Percentiles rank a stretch among this genome's conserved stretches.
These are phyloP conservation scores for Lateolabrax maculatus DNA, from an alignment of 2,797 vertebrate genomes.

Conservation along the genomic window DNA sequence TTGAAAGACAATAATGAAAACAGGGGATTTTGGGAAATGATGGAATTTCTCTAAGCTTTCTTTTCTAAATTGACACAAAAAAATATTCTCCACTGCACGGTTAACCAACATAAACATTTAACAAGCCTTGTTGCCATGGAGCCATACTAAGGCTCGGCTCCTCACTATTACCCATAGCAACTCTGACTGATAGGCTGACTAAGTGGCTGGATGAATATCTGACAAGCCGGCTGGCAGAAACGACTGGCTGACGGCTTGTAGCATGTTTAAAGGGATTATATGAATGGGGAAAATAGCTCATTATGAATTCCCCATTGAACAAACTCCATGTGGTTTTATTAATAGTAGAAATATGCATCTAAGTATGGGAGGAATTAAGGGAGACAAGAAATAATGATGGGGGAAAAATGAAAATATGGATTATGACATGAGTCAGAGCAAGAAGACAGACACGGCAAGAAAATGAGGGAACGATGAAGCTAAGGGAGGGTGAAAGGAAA, in stretches of 20 bases:
- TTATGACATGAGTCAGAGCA: constrained; percentile 31
- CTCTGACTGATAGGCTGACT: constrained; percentile 67
- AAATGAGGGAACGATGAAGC: background rate
- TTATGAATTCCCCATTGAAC: constrained; percentile 56
- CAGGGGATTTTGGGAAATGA: constrained; percentile 10
- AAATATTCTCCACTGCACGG: constrained; percentile 29
- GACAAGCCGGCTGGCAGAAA: constrained; percentile 56
- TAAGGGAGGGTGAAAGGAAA: background rate
- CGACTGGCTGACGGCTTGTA: constrained; percentile 47
- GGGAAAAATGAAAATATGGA: constrained; percentile 32
- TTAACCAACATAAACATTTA: constrained; percentile 69
- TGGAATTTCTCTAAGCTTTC: constrained; percentile 10
- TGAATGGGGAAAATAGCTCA: constrained; percentile 58
- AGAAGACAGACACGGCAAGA: background rate
- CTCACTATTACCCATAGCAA: constrained; percentile 62
- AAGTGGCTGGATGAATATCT: constrained; percentile 68
- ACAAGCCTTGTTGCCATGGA: constrained; percentile 75
- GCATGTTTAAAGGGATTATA: constrained; percentile 66
- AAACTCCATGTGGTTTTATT: constrained; percentile 40
- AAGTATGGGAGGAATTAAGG: constrained; percentile 2
- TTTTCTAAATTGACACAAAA: constrained; percentile 13
- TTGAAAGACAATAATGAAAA: constrained; percentile 24
- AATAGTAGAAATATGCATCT: constrained; percentile 21
- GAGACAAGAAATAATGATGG: constrained; percentile 7
- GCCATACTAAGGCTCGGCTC: constrained; percentile 49